These are phyloP conservation scores for Gnathonemus echidnorhynchus DNA, from an alignment of 2,113 vertebrate species.

Conservation along the genomic window DNA sequence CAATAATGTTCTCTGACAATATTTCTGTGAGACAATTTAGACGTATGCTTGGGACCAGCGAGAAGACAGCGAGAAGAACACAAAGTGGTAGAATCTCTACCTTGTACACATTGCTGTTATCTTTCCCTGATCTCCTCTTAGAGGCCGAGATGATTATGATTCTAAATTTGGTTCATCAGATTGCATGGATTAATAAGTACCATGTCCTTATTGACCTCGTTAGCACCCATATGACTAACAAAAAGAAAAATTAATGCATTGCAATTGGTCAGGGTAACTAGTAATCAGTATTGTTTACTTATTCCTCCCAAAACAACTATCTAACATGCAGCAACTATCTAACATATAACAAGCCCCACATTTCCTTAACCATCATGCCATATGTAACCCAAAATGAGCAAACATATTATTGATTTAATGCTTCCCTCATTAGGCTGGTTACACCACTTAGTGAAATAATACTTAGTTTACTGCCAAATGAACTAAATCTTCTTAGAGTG, in stretches of 20 bases:
- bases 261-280: neutral
- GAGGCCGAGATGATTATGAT: neutral
- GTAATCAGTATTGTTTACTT: neutral
- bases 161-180: constrained; percentile 1
- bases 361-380: neutral
- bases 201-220: neutral
- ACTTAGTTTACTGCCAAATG: neutral
- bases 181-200: neutral
- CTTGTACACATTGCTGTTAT: neutral
- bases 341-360: neutral
- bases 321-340: neutral
- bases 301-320: neutral
- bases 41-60: neutral
- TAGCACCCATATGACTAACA: neutral
- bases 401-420: neutral
- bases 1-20: neutral
- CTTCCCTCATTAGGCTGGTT: neutral
- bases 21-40: neutral
- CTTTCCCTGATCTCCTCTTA: neutral
- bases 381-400: neutral
- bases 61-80: neutral
- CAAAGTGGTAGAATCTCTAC: neutral
- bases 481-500: neutral
- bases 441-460: neutral
- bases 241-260: neutral